Percentiles rank a stretch among this genome's conserved stretches.
Evolutionary conservation across 2,888 invertebrate genomes (phyloP).

Genomic region (Oasisia sp.): DNA sequence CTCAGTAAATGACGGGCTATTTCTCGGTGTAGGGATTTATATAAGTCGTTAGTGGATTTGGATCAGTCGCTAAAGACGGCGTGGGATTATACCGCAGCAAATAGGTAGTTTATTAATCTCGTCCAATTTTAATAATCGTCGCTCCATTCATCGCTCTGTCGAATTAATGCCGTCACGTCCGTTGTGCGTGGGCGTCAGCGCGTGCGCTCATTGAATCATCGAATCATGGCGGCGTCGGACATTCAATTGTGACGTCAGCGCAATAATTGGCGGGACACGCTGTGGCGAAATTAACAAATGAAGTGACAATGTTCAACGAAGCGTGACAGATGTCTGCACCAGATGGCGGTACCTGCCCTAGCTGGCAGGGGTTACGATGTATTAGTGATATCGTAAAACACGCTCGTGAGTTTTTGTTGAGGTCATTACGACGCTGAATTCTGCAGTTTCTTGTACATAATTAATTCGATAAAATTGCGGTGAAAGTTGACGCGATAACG

Average conservation of each 20-base stretch:
- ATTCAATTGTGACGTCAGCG: conserved; percentile 13
- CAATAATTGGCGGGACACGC: not conserved
- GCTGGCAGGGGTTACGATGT: not conserved
- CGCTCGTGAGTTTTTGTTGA: too few species aligned
- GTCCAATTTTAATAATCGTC: not conserved
- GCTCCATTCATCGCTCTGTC: not conserved
- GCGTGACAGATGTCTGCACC: not conserved
- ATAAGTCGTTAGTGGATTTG: not conserved
- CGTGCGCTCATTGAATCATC: not conserved
- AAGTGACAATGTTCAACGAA: not conserved
- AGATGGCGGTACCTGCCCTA: not conserved
- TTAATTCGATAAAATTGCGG: too few species aligned
- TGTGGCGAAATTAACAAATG: not conserved
- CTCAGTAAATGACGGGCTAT: too few species aligned
- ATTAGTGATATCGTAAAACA: not conserved
- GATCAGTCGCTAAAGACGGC: not conserved
- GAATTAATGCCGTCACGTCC: not conserved
- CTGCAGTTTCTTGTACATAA: too few species aligned
- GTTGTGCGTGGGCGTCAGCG: not conserved
- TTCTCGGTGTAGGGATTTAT: too few species aligned
- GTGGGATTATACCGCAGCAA: not conserved
- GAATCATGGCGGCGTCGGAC: not conserved
- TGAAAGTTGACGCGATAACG: too few species aligned
- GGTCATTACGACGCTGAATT: too few species aligned
- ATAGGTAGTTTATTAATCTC: not conserved